Percentiles rank a stretch among this genome's conserved stretches.
Evolutionary conservation across 37 sponge, comb jelly and placozoan genomes (phyloP).

Genomic region (Lycopodina hypogea): DNA sequence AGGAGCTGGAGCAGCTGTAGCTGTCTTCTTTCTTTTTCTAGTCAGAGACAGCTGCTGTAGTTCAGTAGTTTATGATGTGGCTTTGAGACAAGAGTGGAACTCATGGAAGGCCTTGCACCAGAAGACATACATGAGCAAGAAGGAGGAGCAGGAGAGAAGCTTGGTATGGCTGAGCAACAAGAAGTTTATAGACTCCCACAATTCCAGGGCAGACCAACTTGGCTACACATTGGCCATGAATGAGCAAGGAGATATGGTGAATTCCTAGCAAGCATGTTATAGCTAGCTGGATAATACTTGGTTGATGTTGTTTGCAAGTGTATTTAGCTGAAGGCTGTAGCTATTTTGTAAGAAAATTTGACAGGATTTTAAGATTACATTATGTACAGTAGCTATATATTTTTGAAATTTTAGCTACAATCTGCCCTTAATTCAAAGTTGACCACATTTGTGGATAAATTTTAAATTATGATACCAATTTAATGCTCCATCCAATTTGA

Average conservation of each 20-base stretch:
- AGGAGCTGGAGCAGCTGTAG: slow-evolving; percentile 33
- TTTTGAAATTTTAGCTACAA: too few relatives aligned
- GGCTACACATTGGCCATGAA: slow-evolving; percentile 47
- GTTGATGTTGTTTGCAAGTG: background rate
- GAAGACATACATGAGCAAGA: slow-evolving; percentile 24
- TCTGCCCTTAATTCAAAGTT: too few relatives aligned
- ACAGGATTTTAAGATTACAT: too few relatives aligned
- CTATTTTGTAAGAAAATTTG: slow-evolving; percentile 3
- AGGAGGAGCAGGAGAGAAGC: slow-evolving; percentile 38
- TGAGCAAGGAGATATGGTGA: slow-evolving; percentile 53
- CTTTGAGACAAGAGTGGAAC: slow-evolving; percentile 3
- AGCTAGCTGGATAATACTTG: too few relatives aligned
- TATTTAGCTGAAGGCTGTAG: background rate
- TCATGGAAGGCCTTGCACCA: slow-evolving; percentile 14
- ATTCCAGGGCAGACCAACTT: slow-evolving; percentile 1
- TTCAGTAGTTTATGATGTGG: background rate
- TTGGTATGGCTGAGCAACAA: slow-evolving; percentile 30
- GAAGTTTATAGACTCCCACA: slow-evolving; percentile 38
- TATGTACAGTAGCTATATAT: too few relatives aligned
- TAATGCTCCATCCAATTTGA: too few relatives aligned
- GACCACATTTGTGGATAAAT: too few relatives aligned
- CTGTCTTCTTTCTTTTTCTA: slow-evolving; percentile 11
- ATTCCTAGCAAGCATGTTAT: background rate
- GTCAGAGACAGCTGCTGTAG: background rate
- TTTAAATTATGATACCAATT: too few relatives aligned